Evolutionary conservation across 2,888 invertebrate genomes (phyloP).

Genomic region (Scrobipalpa costella): DNA sequence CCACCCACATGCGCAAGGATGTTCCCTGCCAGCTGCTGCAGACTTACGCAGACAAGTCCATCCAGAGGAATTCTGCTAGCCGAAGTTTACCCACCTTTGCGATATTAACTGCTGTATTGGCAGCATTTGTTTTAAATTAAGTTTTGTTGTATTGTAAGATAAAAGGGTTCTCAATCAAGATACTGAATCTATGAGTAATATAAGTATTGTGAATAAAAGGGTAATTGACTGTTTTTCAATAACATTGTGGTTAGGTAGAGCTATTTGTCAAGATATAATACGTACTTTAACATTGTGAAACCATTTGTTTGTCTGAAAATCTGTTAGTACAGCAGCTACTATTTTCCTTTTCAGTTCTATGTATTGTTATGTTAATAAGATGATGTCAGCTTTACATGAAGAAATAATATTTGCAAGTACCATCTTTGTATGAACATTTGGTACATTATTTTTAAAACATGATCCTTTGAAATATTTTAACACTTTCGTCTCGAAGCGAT

Average conservation of each 20-base stretch:
- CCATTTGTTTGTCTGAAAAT: not conserved
- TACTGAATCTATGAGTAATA: not conserved
- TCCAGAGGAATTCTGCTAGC: slow-evolving; percentile 58
- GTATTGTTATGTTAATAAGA: not conserved
- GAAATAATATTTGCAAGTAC: too few relatives aligned
- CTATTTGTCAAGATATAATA: not conserved
- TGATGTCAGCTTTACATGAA: slow-evolving; percentile 1
- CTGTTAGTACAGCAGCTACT: not conserved
- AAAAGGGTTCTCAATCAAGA: not conserved
- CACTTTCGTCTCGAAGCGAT: too few relatives aligned
- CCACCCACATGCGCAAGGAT: slow-evolving; percentile 55
- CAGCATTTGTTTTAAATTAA: slow-evolving; percentile 41
- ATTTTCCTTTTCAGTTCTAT: not conserved
- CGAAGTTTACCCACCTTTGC: slow-evolving; percentile 56
- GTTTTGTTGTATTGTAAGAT: not conserved
- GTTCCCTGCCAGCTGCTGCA: slow-evolving; percentile 67
- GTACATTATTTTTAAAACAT: too few relatives aligned
- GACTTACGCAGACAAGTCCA: slow-evolving; percentile 63
- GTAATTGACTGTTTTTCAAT: not conserved
- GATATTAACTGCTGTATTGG: slow-evolving; percentile 45
- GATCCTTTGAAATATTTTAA: too few relatives aligned
- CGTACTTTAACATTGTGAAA: not conserved
- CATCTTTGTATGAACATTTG: too few relatives aligned
- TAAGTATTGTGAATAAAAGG: not conserved
- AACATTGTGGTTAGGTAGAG: not conserved